Conservation (phyloP, 2,888 invertebrate genomes). For the Torymus aiolomorphi region DNA sequence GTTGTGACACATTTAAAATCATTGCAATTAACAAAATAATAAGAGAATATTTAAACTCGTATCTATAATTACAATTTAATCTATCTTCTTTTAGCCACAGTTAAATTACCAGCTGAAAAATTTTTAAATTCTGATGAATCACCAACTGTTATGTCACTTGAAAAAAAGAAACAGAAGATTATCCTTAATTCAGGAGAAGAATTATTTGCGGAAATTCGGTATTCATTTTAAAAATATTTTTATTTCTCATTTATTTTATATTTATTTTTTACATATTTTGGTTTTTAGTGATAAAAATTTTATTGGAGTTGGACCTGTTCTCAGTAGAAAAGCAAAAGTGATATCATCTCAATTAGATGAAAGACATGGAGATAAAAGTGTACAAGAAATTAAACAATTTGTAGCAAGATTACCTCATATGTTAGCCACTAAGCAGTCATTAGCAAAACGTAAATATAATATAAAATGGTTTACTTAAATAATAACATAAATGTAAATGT, state of each 20-base stretch:
- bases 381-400: constrained; percentile 96
- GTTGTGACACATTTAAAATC: too few species aligned
- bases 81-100: constrained; percentile 78
- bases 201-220: constrained; percentile 87
- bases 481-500: too few species aligned
- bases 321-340: constrained; percentile 90
- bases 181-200: constrained; percentile 93
- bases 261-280: background rate
- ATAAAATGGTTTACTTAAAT: too few species aligned
- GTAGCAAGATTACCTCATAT: constrained; percentile 92
- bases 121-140: constrained; percentile 84
- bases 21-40: too few species aligned
- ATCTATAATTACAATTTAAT: background rate
- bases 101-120: constrained; percentile 90
- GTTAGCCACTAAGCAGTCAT: constrained; percentile 89
- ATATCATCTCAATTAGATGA: constrained; percentile 92
- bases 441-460: constrained; percentile 80
- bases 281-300: constrained; percentile 89
- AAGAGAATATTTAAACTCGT: too few species aligned
- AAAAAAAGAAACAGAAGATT: constrained; percentile 84
- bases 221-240: constrained; percentile 22
- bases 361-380: constrained; percentile 88
- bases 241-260: background rate
- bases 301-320: constrained; percentile 89
- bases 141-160: constrained; percentile 79